Conservation (phyloP, 2,113 vertebrate species). For the Lagopus muta region DNA sequence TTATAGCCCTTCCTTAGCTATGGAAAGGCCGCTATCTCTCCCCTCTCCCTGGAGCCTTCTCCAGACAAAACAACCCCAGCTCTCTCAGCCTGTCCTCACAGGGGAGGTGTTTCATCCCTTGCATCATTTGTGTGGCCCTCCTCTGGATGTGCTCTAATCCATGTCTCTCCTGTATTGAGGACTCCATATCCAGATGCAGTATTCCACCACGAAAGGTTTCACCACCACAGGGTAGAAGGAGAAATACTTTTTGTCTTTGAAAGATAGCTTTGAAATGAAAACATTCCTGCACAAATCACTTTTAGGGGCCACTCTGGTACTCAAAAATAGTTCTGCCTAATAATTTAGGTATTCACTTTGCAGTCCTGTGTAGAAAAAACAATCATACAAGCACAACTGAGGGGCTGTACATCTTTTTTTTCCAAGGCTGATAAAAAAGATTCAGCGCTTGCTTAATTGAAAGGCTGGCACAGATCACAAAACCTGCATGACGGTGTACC, state of each 20-base stretch:
- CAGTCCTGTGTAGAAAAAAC: background rate
- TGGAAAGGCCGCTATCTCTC: too few relatives aligned
- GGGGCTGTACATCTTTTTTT: background rate
- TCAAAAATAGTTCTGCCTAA: background rate
- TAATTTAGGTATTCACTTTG: background rate
- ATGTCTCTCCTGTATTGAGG: too few relatives aligned
- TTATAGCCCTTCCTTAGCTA: too few relatives aligned
- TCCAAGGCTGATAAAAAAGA: background rate
- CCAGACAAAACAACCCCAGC: too few relatives aligned
- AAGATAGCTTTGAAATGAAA: conserved; percentile 8
- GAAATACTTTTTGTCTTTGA: background rate
- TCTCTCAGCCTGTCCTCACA: too few relatives aligned
- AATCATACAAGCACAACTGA: background rate
- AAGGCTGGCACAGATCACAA: background rate
- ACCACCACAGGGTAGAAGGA: too few relatives aligned
- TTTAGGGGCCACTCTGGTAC: background rate
- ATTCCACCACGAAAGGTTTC: too few relatives aligned
- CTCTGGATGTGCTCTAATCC: too few relatives aligned
- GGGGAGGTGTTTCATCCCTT: too few relatives aligned
- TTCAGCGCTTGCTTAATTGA: background rate
- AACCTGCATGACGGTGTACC: background rate
- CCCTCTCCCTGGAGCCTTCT: too few relatives aligned
- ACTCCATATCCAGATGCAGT: too few relatives aligned
- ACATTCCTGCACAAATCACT: background rate
- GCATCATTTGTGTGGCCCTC: too few relatives aligned